Base-by-base conservation (phyloP, 2,797 vertebrate species). In the Halcyon chelicuti region DNA sequence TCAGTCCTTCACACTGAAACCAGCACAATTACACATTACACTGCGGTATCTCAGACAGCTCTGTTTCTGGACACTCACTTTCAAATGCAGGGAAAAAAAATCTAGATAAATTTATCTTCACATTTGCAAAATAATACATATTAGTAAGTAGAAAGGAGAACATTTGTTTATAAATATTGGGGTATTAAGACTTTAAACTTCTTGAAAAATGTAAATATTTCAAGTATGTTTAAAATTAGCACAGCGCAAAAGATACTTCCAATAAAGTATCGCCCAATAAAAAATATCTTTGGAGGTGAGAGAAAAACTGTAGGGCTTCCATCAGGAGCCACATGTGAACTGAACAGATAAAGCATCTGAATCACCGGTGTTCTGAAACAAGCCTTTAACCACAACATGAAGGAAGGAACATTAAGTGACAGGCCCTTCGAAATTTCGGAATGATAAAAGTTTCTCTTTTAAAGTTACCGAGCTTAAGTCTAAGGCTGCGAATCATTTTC, bases 271-370 rank as follows among this genome's bases (percentile, higher is more conserved):
- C 83, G 73, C 70, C 92, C 92, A 94, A 85, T 93, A 52, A 76
- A 80, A 22, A 94, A 0, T 46, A 22, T 12, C 37, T 81, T 88
- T 22, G 84, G 88, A 85, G 88, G 94, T 2, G 90, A 88, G 65
- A 96, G 66, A 74, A 82, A 40, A 19, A 77, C 71, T 80, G 28
- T n/a, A 31, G 80, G 83, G 80, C 80, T 93, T 93, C 93, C 93
- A 96, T 52, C 71, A 94, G 8, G 10, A 82, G 63, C 70, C 94
- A 79, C 86, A 54, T 1, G 7, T 33, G 18, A 80, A 47, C 44
- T 4, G 51, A 91, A 78, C 57, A 86, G 90, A 92, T 92, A 76
- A 66, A 93, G 91, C 1, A 85, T 90, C 86, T 93, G 95, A 93
- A 67, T 94, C 96, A 93, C 1, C 35, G 86, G 80, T 16, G 92